Evolutionary conservation across 2,113 vertebrate species (phyloP).

Genomic region (Penelope pileata): DNA sequence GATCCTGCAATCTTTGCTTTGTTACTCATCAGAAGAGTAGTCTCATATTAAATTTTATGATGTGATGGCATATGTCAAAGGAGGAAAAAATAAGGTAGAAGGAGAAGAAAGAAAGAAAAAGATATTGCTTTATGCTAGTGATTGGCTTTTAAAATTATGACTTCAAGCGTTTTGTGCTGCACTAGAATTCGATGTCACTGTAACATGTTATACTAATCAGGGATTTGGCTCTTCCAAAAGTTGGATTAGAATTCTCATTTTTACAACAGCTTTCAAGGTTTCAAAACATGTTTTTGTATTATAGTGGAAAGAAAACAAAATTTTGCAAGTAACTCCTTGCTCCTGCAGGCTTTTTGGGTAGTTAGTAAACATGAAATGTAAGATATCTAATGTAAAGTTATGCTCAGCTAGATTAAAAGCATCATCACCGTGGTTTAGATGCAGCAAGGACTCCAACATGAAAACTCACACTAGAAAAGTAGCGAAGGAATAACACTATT

Average conservation of each 20-base stretch:
- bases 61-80: not conserved
- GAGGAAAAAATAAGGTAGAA: not conserved
- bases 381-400: not conserved
- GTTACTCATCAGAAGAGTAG: fast-evolving
- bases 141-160: not conserved
- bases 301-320: not conserved
- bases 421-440: not conserved
- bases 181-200: not conserved
- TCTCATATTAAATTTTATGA: not conserved
- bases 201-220: not conserved
- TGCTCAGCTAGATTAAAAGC: not conserved
- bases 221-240: not conserved
- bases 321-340: not conserved
- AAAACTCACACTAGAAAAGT: not conserved
- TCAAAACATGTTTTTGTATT: not conserved
- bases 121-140: not conserved
- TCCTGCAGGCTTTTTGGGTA: not conserved
- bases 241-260: not conserved
- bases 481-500: too few species aligned
- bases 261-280: not conserved
- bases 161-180: not conserved
- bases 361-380: not conserved
- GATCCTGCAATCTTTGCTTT: not conserved
- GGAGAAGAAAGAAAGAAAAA: not conserved
- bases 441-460: not conserved